Evolutionary conservation across 2,113 vertebrate species (phyloP).

Genomic region (Amblyornis subalaris): DNA sequence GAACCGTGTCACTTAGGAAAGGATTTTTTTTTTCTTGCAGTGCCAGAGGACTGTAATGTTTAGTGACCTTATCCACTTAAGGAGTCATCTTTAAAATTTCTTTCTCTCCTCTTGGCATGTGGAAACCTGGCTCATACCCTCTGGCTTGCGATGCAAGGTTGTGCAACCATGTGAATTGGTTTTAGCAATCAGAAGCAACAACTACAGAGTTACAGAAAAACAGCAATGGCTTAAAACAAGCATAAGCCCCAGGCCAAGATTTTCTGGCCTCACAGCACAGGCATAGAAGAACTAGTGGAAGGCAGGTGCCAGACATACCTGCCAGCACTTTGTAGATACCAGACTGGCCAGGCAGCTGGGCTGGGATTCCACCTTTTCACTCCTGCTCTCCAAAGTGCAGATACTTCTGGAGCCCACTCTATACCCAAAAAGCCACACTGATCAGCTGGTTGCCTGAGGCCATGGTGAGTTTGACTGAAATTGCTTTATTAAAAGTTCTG

Average conservation of each 20-base stretch:
- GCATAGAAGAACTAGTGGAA: background rate
- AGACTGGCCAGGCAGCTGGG: background rate
- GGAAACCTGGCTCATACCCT: background rate
- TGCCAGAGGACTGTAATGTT: background rate
- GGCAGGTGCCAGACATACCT: background rate
- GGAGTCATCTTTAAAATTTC: background rate
- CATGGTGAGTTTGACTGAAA: background rate
- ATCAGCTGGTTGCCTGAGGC: background rate
- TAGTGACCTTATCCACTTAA: constrained; percentile 19
- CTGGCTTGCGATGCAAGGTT: background rate
- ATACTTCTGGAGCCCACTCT: background rate
- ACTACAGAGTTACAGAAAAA: background rate
- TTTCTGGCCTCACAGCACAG: background rate
- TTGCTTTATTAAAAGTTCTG: background rate
- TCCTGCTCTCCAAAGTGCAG: fast-evolving
- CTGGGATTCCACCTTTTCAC: background rate
- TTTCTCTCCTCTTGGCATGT: background rate
- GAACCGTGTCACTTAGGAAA: background rate
- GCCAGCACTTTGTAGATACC: background rate
- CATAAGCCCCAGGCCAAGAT: background rate
- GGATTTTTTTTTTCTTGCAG: background rate
- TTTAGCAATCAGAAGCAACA: background rate
- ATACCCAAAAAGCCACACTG: fast-evolving
- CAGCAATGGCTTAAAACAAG: background rate
- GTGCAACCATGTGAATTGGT: background rate